A percentile compares a stretch with the other conserved stretches of the same genome.
These are phyloP conservation scores for Thumatha senex DNA, from an alignment of 2,888 invertebrate genomes.

Conservation along the genomic window DNA sequence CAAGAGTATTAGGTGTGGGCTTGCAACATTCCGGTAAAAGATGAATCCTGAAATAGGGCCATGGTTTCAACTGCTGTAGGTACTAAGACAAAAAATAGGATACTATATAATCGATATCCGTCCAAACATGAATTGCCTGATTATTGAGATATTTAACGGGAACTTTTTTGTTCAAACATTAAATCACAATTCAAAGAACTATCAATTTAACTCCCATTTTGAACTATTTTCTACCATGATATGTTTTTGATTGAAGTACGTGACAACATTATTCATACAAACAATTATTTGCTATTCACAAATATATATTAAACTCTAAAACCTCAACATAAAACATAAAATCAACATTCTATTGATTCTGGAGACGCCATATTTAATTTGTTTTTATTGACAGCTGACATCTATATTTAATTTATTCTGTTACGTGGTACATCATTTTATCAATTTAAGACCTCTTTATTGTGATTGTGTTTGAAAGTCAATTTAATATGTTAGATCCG, in stretches of 20 bases:
- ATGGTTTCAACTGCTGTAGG: too few relatives aligned
- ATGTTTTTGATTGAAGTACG: slow-evolving; percentile 38
- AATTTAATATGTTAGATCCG: slow-evolving; percentile 38
- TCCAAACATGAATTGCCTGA: too few relatives aligned
- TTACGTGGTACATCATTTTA: slow-evolving; percentile 25
- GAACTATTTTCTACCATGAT: slow-evolving; percentile 34
- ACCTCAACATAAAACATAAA: slow-evolving; percentile 23
- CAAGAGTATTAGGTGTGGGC: too few relatives aligned
- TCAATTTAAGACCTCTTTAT: slow-evolving; percentile 20
- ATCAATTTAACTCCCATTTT: slow-evolving; percentile 24
- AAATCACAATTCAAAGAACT: slow-evolving; percentile 7
- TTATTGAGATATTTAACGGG: too few relatives aligned
- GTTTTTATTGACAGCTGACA: slow-evolving; percentile 32
- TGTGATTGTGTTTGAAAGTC: slow-evolving; percentile 22
- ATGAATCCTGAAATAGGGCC: too few relatives aligned
- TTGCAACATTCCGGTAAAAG: too few relatives aligned
- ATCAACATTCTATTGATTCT: slow-evolving; percentile 5
- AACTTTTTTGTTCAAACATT: neutral
- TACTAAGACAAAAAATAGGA: too few relatives aligned
- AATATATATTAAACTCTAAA: slow-evolving; percentile 20
- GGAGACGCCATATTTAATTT: slow-evolving; percentile 12
- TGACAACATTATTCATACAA: slow-evolving; percentile 24
- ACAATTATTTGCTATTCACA: slow-evolving; percentile 15
- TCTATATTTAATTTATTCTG: slow-evolving; percentile 32
- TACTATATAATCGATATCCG: too few relatives aligned